phyloP scores from a whole-genome alignment of 1,140 invertebrate genomes.

The Bombus ignitus region DNA sequence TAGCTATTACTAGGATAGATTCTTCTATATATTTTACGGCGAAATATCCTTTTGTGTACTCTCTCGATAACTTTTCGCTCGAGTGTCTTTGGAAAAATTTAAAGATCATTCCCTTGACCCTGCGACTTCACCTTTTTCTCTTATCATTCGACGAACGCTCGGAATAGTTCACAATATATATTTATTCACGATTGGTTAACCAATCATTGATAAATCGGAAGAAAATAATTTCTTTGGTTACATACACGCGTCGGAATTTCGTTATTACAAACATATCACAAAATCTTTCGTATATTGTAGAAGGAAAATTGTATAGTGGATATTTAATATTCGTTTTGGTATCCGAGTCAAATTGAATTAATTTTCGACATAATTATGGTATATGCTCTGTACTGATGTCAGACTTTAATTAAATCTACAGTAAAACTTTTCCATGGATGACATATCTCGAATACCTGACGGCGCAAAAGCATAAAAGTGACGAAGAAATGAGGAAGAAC shows the following conservation, averaged over 20 bases:
- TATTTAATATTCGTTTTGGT: background rate
- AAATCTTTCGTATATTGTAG: background rate
- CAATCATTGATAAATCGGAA: background rate
- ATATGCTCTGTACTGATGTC: background rate
- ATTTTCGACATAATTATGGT: background rate
- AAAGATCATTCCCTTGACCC: no score
- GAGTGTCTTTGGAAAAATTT: background rate
- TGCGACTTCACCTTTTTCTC: background rate
- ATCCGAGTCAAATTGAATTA: background rate
- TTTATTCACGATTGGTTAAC: background rate
- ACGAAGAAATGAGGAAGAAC: conserved; percentile 1
- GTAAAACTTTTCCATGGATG: background rate
- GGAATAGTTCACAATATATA: no score
- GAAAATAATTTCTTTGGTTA: background rate
- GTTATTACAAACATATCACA: background rate
- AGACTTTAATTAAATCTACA: background rate
- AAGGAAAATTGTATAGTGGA: background rate
- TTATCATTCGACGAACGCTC: background rate
- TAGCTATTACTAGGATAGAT: background rate
- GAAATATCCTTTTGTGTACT: conserved; percentile 2
- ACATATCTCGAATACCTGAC: background rate
- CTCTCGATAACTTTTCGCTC: background rate
- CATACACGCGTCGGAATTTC: background rate
- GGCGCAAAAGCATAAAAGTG: background rate
- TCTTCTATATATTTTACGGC: conserved; percentile 9